Evolutionary conservation across 2,113 vertebrate species (phyloP), one percentile per base, ranked within the genome.

Genomic region (Opisthocomus hoazin): DNA sequence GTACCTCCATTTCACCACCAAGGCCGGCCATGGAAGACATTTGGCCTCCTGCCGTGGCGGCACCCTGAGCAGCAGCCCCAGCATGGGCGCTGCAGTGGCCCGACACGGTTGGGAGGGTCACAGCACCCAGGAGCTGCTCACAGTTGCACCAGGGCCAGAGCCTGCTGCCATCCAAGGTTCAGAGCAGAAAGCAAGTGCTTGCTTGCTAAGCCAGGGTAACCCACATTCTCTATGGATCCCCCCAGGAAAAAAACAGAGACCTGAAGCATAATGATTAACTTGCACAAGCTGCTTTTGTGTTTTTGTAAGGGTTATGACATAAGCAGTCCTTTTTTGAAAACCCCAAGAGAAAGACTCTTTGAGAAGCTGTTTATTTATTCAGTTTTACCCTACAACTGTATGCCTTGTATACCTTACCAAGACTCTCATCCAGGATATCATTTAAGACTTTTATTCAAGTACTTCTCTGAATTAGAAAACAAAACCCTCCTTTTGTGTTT

Each of bases 401-500:
- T 64, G 41, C n/a, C 32, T 90, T 83, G 45, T 29, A 45, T 16
- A 65, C 24, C 50, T 83, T 56, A 75, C 27, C 26, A 71, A 61
- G 30, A 77, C 1, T 85, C 64, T 70, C 51, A 54, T 18, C 36
- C 36, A 48, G 34, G 20, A 37, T 63, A 53, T 45, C 34, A 78
- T 77, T 34, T 78, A 37, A 70, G 50, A 39, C 46, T 88, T 68
- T 73, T 24, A 37, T 69, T 91, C 64, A 56, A 81, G 21, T 64
- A 14, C 15, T 71, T 58, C 57, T 58, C n/a, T 86, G 56, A 86
- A 84, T 45, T 46, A 65, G 64, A 56, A 94, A 93, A 9, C 30
- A 75, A 95, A 93, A 65, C 71, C n/a, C 18, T 84, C 43, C 51
- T 92, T 69, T 82, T 64, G 19, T 69, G 20, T 74, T 87, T 69